Base-by-base conservation (phyloP, 2,888 invertebrate genomes). In the Platycnemis pennipes region DNA sequence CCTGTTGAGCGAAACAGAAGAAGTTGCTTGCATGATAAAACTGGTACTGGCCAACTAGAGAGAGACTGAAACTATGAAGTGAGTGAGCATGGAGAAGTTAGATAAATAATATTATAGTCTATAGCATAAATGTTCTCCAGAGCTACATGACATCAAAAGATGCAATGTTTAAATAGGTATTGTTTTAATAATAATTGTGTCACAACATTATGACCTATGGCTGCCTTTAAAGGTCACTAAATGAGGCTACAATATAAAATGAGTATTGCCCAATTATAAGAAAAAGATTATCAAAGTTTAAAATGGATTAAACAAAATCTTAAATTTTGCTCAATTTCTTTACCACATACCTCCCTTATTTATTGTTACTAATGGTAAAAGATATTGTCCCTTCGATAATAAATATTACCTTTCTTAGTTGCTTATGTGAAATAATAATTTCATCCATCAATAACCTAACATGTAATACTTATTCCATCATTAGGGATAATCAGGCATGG, bases 181-280 rank as follows among this genome's bases (percentile, higher is more conserved):
- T 87, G 87, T 91, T 91, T 91, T n/a, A 91, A 91, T 91, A 91
- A 63, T 37, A 69, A 69, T 44, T 56, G 42, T 89, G 53, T 56
- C 53, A 63, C 37, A 53, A 89, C 11, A 37, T 42, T 49, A 31
- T 13, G 56, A 42, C 42, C 56, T 89, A 42, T 89, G 89, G 89
- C 46, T 89, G 56, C 42, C 56, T 89, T 53, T 53, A 89, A 22
- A 63, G 56, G 53, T 31, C 56, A 56, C 37, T 53, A 56, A 87
- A 56, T 89, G 53, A 63, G 56, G 44, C 44, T 63, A 63, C 2
- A 22, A 91, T 63, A 56, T 89, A 91, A 56, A 44, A 44, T 45
- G 63, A 44, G 45, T 91, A 63, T 26, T n/a, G 63, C 26, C 1
- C 56, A 19, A 37, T 91, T 45, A 56, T 63, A 63, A 91, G 63